phyloP scores from a whole-genome alignment of 2,888 invertebrate species.

The Mylabris sibirica region DNA sequence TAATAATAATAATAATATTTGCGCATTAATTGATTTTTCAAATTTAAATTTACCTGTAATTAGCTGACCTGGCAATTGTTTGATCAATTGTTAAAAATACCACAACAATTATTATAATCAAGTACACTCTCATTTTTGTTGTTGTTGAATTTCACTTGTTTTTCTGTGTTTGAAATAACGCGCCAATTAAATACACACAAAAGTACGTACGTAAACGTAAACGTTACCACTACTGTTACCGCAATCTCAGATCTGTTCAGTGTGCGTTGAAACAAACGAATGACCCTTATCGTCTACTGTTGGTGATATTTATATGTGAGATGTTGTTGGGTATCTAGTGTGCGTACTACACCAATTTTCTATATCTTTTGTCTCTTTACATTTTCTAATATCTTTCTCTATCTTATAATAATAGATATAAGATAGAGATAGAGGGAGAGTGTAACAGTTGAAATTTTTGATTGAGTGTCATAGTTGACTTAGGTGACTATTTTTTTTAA shows the following conservation, averaged over 20 bases:
- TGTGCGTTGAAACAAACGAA: not conserved
- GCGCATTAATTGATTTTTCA: not conserved
- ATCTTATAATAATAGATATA: not conserved
- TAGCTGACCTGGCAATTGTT: constrained; percentile 18
- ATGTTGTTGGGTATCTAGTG: not conserved
- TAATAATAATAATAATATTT: no score
- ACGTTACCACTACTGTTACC: not conserved
- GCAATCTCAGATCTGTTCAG: not conserved
- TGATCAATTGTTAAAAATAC: constrained; percentile 14
- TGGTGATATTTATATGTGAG: constrained; percentile 14
- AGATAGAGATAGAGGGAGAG: not conserved
- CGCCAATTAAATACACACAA: not conserved
- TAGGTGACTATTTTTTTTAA: not conserved
- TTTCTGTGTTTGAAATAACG: not conserved
- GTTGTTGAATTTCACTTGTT: not conserved
- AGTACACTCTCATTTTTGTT: constrained; percentile 14
- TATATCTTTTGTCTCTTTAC: not conserved
- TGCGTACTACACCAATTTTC: not conserved
- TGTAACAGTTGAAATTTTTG: not conserved
- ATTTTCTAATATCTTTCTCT: not conserved
- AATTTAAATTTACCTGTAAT: constrained; percentile 23
- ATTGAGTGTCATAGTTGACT: not conserved
- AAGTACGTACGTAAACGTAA: not conserved
- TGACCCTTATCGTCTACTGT: constrained; percentile 16
- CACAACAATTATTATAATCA: constrained; percentile 11